Conservation (phyloP, 2,113 vertebrate species). For the Hucho hucho region DNA sequence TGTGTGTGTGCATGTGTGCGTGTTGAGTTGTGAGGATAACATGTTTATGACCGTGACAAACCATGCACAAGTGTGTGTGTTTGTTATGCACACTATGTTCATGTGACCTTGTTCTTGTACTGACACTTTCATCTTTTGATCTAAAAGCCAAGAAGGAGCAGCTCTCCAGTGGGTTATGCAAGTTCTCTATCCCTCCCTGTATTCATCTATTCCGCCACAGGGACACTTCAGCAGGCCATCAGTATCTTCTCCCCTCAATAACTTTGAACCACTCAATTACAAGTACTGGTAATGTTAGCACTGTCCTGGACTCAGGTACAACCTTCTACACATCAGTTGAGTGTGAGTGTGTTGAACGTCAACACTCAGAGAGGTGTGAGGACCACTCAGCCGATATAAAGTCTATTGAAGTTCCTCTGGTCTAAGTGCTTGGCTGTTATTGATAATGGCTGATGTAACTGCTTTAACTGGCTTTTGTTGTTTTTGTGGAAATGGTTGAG, state of each 20-base stretch:
- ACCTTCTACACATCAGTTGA: too few species aligned
- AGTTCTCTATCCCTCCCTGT: neutral
- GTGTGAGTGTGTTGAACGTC: neutral
- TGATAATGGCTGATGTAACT: neutral
- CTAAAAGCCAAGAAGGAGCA: conserved; percentile 22
- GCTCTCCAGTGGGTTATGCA: conserved; percentile 19
- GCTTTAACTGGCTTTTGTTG: neutral
- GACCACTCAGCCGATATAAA: neutral
- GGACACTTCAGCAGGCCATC: conserved; percentile 38
- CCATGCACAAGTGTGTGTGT: neutral
- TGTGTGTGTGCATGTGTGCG: conserved; percentile 2
- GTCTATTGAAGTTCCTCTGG: neutral
- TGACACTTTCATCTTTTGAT: conserved; percentile 5
- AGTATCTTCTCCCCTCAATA: conserved; percentile 44
- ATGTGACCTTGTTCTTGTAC: conserved; percentile 13
- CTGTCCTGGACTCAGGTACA: neutral
- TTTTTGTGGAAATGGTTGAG: neutral
- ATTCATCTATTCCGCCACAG: conserved; percentile 15
- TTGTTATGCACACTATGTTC: conserved; percentile 2
- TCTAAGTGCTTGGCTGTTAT: neutral
- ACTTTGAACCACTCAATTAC: conserved; percentile 44
- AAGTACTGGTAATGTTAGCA: conserved; percentile 21
- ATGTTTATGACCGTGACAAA: too few species aligned
- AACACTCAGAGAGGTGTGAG: neutral
- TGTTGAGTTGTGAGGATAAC: neutral